phyloP scores from a whole-genome alignment of 2,888 invertebrate genomes.

The Vesta saturnalis region DNA sequence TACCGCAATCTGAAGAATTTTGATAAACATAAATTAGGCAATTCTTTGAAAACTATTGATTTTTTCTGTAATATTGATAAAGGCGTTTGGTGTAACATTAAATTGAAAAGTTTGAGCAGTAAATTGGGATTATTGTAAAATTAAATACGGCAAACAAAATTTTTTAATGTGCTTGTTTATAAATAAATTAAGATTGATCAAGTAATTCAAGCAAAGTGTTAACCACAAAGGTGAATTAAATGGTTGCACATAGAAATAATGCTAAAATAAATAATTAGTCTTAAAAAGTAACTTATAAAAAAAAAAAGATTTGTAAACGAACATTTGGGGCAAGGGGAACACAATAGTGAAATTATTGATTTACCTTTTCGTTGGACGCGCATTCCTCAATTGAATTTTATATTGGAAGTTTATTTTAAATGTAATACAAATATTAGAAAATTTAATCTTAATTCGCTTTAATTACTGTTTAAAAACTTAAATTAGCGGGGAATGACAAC shows the following conservation, averaged over 20 bases:
- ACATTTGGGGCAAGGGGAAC: slow-evolving; percentile 52
- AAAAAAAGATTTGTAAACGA: slow-evolving; percentile 46
- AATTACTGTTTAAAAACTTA: slow-evolving; percentile 12
- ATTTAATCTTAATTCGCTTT: neutral
- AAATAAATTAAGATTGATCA: slow-evolving; percentile 13
- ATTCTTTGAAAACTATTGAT: neutral
- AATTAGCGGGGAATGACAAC: slow-evolving; percentile 48
- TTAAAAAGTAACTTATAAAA: slow-evolving; percentile 15
- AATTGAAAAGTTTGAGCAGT: neutral
- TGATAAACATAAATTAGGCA: neutral
- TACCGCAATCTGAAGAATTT: neutral
- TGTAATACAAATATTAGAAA: neutral
- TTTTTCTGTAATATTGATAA: neutral
- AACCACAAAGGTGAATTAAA: neutral
- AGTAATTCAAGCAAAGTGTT: neutral
- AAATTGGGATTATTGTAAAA: neutral
- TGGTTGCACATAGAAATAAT: neutral
- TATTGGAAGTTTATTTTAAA: neutral
- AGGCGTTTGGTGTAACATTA: neutral
- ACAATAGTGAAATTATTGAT: slow-evolving; percentile 60
- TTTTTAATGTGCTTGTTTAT: slow-evolving; percentile 5
- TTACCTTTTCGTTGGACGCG: slow-evolving; percentile 46
- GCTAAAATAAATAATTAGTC: too few relatives aligned
- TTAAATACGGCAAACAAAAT: neutral
- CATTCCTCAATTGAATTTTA: slow-evolving; percentile 19